These are phyloP conservation scores for Amazona guildingii DNA, from an alignment of 2,113 vertebrate species.

Conservation along the genomic window DNA sequence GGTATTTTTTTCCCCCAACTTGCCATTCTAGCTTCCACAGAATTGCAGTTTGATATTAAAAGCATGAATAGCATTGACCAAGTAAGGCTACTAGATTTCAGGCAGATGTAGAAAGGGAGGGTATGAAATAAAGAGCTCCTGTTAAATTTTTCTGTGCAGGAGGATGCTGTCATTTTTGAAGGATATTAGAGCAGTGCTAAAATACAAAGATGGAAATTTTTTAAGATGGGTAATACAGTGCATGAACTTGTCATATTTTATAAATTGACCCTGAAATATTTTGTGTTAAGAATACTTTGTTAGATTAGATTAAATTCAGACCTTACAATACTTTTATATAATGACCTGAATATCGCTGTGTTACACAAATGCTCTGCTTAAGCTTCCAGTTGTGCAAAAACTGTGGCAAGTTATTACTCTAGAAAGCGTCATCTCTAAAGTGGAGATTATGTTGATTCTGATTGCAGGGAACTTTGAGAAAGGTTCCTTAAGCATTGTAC, in stretches of 20 bases:
- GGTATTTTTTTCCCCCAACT: not conserved
- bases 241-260: not conserved
- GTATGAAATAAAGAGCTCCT: not conserved
- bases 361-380: not conserved
- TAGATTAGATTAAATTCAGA: not conserved
- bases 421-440: not conserved
- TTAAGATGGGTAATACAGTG: not conserved
- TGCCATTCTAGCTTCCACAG: not conserved
- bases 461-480: not conserved
- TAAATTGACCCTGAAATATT: not conserved
- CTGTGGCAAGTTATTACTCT: not conserved
- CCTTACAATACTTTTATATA: not conserved
- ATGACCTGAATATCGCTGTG: not conserved
- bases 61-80: not conserved
- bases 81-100: not conserved
- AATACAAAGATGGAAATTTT: not conserved
- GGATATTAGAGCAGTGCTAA: not conserved
- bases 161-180: not conserved
- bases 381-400: not conserved
- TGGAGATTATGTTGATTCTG: not conserved
- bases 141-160: not conserved
- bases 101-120: not conserved
- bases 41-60: not conserved
- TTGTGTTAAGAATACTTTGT: not conserved
- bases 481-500: not conserved